Base-by-base conservation (phyloP, 1,140 invertebrate genomes). In the Agraylea sexmaculata region DNA sequence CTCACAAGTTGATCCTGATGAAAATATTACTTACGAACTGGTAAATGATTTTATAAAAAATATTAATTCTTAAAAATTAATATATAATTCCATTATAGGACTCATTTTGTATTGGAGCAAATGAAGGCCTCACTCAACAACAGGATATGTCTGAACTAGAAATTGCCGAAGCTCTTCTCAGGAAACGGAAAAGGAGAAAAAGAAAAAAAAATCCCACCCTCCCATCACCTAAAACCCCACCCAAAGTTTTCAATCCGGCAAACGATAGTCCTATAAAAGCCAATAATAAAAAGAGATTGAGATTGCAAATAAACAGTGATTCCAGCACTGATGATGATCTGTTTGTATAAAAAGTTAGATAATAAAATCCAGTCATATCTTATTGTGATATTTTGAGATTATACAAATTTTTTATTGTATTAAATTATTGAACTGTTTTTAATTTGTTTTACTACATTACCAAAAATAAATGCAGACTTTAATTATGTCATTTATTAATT, bases 51-150 rank as follows among this genome's bases (percentile, higher is more conserved):
- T 41, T 16, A 22, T 41, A 33, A 22, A 29, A 30, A 19, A 15
- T 17, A 30, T 27, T 16, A 6, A 15, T 16, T 4, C 12, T 5
- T 27, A 27, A 22, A 20, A 22, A 33, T 41, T 33, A 4, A 25
- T 25, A 25, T 25, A 25, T 25, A 25, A 29, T 12, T 40, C 52
- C 52, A 16, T 46, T 50, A 32, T 47, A 67, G 64, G 64, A 66
- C 42, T 65, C 62, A 43, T 67, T 67, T 47, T 67, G 64, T 40
- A 61, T 67, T 0, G 61, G 60, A 34, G 59, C 59, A 1, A 54
- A 64, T 25, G 49, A 60, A 19, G 58, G 57, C n/a, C 44, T 67
- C 20, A 67, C 62, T 4, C 60, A 67, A 54, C 52, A 39, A 0
- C 52, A 58, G 19, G 64, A 65, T 4, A 45, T 60, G 21, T 61